phyloP scores from a whole-genome alignment of 2,113 vertebrate genomes.

The Hemiscyllium ocellatum region DNA sequence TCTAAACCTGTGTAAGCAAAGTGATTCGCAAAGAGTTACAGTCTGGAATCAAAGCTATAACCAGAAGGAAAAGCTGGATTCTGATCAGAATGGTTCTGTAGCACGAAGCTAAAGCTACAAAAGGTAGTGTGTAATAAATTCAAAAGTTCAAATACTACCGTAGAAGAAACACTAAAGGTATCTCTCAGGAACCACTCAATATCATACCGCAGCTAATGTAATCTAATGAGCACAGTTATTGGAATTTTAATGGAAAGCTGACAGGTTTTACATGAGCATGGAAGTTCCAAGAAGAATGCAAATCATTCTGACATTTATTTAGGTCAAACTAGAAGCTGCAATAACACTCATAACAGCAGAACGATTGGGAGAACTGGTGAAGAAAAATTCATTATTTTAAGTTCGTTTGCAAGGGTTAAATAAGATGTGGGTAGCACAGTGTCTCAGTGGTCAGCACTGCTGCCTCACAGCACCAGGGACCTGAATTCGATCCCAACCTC shows the following conservation, averaged over 20 bases:
- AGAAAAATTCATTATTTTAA: background rate
- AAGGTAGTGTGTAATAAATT: background rate
- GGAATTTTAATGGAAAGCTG: background rate
- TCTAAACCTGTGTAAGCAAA: background rate
- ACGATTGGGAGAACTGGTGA: background rate
- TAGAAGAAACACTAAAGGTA: background rate
- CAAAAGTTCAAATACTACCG: background rate
- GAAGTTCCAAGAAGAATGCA: background rate
- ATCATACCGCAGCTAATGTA: background rate
- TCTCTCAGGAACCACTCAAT: background rate
- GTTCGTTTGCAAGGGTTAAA: background rate
- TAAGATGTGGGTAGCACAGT: background rate
- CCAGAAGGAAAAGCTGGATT: background rate
- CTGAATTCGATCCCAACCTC: too few relatives aligned
- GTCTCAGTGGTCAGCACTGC: too few relatives aligned
- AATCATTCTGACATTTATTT: background rate
- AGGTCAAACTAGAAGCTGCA: background rate
- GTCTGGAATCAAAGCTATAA: background rate
- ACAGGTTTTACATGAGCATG: background rate
- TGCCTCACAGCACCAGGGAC: too few relatives aligned
- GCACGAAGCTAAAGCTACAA: background rate
- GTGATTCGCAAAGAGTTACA: background rate
- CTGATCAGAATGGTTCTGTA: background rate
- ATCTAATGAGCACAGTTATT: background rate
- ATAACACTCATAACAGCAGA: background rate